These are phyloP conservation scores for Danio tinwini DNA, from an alignment of 2,797 vertebrate species.

Conservation along the genomic window DNA sequence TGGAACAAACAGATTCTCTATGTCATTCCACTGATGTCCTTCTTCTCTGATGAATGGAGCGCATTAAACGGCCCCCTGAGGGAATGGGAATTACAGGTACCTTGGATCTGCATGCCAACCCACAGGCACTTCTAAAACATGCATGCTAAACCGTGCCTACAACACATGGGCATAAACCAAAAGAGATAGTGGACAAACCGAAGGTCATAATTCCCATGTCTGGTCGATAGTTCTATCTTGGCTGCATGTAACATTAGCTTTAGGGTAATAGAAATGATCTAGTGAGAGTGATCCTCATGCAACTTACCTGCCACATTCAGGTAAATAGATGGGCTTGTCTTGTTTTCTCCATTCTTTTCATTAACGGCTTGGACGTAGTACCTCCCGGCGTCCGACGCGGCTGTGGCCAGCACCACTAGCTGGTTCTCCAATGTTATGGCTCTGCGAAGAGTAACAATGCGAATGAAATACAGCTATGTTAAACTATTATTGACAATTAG, in stretches of 20 bases:
- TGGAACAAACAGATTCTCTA: slow-evolving; percentile 28
- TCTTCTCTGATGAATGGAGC: slow-evolving; percentile 15
- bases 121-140: not conserved
- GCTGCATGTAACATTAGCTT: slow-evolving; percentile 42
- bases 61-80: slow-evolving; percentile 4
- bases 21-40: slow-evolving; percentile 31
- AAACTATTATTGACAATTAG: slow-evolving; percentile 53
- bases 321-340: slow-evolving; percentile 79
- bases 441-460: slow-evolving; percentile 65
- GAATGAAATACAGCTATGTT: slow-evolving; percentile 37
- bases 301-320: slow-evolving; percentile 80
- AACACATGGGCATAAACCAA: slow-evolving; percentile 44
- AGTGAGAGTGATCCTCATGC: slow-evolving; percentile 13
- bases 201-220: slow-evolving; percentile 32
- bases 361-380: slow-evolving; percentile 86
- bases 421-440: slow-evolving; percentile 84
- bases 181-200: slow-evolving; percentile 18
- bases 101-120: not conserved
- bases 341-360: slow-evolving; percentile 84
- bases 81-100: slow-evolving; percentile 8
- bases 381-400: slow-evolving; percentile 69
- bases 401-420: slow-evolving; percentile 79
- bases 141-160: slow-evolving; percentile 16
- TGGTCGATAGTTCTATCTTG: slow-evolving; percentile 52
- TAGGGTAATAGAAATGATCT: slow-evolving; percentile 50